Evolutionary conservation across 1,140 invertebrate genomes (phyloP).

Genomic region (Teleopsis dalmanni): DNA sequence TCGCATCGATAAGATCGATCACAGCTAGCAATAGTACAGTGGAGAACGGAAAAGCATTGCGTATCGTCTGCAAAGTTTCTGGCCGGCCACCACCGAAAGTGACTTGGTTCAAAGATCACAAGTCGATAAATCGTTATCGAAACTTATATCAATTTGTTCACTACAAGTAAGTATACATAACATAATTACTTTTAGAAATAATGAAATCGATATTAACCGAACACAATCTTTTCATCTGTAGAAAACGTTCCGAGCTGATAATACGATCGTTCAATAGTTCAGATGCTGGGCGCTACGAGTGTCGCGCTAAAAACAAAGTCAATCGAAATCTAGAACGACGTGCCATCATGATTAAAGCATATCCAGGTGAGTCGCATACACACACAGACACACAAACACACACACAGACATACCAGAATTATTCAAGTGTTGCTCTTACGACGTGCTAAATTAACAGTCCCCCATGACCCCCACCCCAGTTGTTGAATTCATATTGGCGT

Average conservation of each 20-base stretch:
- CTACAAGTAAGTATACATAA: slow-evolving; percentile 38
- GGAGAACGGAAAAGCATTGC: slow-evolving; percentile 50
- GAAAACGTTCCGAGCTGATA: slow-evolving; percentile 68
- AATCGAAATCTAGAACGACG: slow-evolving; percentile 30
- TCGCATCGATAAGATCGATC: slow-evolving; percentile 38
- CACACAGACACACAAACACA: not conserved
- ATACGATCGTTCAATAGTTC: slow-evolving; percentile 60
- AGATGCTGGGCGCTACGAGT: slow-evolving; percentile 67
- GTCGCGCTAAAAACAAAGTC: slow-evolving; percentile 52
- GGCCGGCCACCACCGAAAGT: slow-evolving; percentile 62
- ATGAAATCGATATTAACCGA: too few species aligned
- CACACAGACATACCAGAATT: not conserved
- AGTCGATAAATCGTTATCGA: slow-evolving; percentile 46
- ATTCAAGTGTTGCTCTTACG: too few species aligned
- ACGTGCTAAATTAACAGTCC: too few species aligned
- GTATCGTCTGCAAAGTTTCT: slow-evolving; percentile 59
- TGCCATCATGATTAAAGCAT: slow-evolving; percentile 35
- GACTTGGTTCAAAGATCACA: slow-evolving; percentile 65
- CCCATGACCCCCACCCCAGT: too few species aligned
- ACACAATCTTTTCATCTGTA: slow-evolving; percentile 45
- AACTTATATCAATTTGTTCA: slow-evolving; percentile 41
- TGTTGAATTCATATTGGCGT: not conserved
- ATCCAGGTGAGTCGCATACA: slow-evolving; percentile 29
- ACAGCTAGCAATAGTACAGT: slow-evolving; percentile 33
- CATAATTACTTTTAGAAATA: too few species aligned